Conservation (phyloP, 2,113 vertebrate species). For the Urocynchramus pylzowi region DNA sequence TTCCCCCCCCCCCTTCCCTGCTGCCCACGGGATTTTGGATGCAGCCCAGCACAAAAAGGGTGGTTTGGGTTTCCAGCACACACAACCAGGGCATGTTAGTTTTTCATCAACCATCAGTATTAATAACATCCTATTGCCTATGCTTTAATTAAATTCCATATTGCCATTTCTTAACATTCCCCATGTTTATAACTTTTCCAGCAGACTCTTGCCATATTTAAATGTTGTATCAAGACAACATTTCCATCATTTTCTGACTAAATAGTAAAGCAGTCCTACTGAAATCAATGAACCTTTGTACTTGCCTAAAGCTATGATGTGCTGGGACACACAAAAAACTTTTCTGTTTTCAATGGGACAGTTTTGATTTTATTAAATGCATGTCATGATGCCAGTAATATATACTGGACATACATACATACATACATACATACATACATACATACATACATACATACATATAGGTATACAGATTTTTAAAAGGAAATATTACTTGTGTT, state of each 20-base stretch:
- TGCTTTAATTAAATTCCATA: background rate
- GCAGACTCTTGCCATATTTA: background rate
- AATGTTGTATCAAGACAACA: background rate
- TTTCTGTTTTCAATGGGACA: background rate
- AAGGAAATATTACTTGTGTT: background rate
- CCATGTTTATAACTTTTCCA: background rate
- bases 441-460: background rate
- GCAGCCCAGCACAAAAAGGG: background rate
- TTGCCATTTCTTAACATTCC: background rate
- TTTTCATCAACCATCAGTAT: background rate
- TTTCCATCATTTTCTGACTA: background rate
- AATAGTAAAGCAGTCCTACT: background rate
- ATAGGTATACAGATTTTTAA: background rate
- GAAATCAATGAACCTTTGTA: background rate
- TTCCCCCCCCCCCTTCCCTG: background rate
- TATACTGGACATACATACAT: background rate
- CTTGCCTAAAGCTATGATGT: background rate
- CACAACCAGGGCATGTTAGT: fast-evolving
- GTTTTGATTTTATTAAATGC: background rate
- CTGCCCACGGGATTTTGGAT: background rate
- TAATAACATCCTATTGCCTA: background rate
- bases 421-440: background rate
- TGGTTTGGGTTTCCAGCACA: fast-evolving
- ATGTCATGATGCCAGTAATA: background rate
- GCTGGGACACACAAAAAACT: background rate